These are phyloP conservation scores for Macrochelys suwanniensis DNA, from an alignment of 2,797 vertebrate genomes.

Conservation along the genomic window DNA sequence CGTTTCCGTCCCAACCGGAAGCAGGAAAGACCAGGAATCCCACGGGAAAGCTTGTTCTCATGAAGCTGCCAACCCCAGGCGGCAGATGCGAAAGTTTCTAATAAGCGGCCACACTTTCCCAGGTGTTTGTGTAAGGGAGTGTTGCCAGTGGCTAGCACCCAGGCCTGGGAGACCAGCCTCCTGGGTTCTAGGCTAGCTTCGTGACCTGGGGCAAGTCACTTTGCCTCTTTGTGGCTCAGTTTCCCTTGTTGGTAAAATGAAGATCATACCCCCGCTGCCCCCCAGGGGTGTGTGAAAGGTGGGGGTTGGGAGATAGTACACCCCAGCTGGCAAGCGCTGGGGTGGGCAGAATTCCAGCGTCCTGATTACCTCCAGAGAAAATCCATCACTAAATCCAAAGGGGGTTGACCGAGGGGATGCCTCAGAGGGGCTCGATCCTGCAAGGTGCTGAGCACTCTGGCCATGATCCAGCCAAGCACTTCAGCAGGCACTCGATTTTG, in stretches of 20 bases:
- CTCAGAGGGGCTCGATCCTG: not conserved
- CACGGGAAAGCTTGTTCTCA: slow-evolving; percentile 58
- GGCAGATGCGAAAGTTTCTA: not conserved
- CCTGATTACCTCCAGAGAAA: not conserved
- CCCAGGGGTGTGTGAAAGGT: not conserved
- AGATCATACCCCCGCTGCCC: not conserved
- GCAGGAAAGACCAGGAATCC: slow-evolving; percentile 53
- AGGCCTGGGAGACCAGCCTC: not conserved
- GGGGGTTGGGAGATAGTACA: not conserved
- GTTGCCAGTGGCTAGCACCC: not conserved
- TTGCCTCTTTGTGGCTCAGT: not conserved
- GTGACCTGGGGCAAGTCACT: not conserved
- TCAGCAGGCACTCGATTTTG: not conserved
- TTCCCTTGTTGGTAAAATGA: not conserved
- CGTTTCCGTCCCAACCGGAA: slow-evolving; percentile 58
- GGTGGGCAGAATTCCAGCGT: not conserved
- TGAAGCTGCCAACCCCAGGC: not conserved
- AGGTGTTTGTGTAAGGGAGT: not conserved
- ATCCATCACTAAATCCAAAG: not conserved
- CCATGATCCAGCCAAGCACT: not conserved
- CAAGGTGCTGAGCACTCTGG: not conserved
- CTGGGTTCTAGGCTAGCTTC: not conserved
- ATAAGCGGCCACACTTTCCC: not conserved
- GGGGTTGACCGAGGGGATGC: not conserved
- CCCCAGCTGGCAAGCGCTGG: not conserved